phyloP scores from a whole-genome alignment of 2,888 invertebrate genomes.

The Lycia hirtaria region DNA sequence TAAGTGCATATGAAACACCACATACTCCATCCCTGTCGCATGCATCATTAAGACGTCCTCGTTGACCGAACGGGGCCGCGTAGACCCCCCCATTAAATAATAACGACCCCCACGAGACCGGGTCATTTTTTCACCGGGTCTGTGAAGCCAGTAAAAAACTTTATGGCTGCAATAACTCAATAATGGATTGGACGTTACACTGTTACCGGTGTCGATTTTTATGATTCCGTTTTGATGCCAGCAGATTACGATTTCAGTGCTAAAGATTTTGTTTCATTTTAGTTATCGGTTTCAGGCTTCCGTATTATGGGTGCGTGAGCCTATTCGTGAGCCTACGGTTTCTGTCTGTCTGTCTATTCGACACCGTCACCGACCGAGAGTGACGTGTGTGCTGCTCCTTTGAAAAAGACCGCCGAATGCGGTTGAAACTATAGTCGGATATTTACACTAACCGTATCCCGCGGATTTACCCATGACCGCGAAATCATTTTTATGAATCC shows the following conservation, averaged over 20 bases:
- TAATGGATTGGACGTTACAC: constrained; percentile 33
- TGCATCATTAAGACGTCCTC: constrained; percentile 4
- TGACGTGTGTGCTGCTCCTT: too few relatives aligned
- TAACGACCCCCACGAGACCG: constrained; percentile 12
- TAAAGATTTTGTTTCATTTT: not conserved
- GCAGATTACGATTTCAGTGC: not conserved
- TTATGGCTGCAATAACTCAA: constrained; percentile 29
- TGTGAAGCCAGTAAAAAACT: constrained; percentile 24
- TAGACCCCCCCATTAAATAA: constrained; percentile 23
- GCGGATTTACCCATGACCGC: too few relatives aligned
- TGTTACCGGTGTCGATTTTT: constrained; percentile 18
- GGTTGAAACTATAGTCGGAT: too few relatives aligned
- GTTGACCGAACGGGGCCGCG: constrained; percentile 20
- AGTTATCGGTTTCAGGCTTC: too few relatives aligned
- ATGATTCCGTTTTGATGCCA: constrained; percentile 8
- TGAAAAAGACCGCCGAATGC: too few relatives aligned
- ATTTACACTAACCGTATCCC: too few relatives aligned
- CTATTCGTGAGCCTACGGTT: too few relatives aligned
- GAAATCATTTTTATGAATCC: too few relatives aligned
- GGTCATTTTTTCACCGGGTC: constrained; percentile 24
- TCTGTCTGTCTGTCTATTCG: too few relatives aligned
- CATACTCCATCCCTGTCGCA: not conserved
- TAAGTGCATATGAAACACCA: too few relatives aligned
- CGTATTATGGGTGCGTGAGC: too few relatives aligned
- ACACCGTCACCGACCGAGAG: too few relatives aligned